Percentiles rank a stretch among this genome's conserved stretches.
phyloP scores from a whole-genome alignment of 2,113 vertebrate genomes.

The Mystacornis crossleyi region DNA sequence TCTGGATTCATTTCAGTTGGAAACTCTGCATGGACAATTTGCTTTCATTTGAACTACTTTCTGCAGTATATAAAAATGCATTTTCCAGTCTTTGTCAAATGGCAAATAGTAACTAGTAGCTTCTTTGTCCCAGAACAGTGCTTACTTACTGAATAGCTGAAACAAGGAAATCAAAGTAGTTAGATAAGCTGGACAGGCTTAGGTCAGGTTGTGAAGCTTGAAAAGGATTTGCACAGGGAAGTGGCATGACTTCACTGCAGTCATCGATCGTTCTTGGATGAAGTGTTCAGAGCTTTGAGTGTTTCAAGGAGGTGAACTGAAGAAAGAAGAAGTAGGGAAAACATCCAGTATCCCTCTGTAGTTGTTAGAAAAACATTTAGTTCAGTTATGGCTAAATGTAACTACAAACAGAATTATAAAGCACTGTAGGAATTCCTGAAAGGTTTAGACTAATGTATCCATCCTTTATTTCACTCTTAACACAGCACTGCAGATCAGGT shows the following conservation, averaged over 20 bases:
- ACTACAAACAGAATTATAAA: neutral
- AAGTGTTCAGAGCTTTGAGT: neutral
- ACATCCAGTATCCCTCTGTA: neutral
- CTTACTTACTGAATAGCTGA: neutral
- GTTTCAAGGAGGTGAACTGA: neutral
- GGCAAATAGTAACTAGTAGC: constrained; percentile 41
- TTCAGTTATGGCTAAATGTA: neutral
- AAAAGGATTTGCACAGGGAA: neutral
- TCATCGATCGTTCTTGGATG: rapidly evolving
- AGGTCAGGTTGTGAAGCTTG: neutral
- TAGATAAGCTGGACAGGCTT: neutral
- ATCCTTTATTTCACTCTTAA: neutral
- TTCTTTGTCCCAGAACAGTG: constrained; percentile 23
- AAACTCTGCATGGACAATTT: constrained; percentile 3
- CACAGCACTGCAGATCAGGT: neutral
- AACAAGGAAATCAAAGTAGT: constrained; percentile 39
- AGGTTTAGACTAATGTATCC: neutral
- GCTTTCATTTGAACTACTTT: constrained; percentile 27
- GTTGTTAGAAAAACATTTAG: neutral
- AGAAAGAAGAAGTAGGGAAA: neutral
- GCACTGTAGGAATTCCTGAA: neutral
- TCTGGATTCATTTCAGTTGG: constrained; percentile 28
- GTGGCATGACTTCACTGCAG: neutral
- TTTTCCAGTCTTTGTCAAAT: constrained; percentile 29
- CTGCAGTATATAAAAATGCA: constrained; percentile 3